A percentile compares a stretch with the other conserved stretches of the same genome.
These are phyloP conservation scores for Sarcophaga peregrina DNA, from an alignment of 1,140 invertebrate species.

Conservation along the genomic window DNA sequence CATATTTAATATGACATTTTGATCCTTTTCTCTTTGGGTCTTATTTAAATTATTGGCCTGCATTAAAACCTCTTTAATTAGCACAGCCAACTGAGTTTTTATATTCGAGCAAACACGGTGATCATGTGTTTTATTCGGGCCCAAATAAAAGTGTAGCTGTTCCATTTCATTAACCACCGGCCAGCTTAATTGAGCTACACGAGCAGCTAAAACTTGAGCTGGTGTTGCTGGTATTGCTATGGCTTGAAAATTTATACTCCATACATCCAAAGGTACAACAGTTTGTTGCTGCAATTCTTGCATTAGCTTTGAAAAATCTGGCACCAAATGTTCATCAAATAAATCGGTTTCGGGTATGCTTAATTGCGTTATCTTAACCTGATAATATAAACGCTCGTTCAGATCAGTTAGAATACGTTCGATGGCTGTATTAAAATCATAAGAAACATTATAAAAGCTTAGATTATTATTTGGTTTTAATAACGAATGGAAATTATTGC, in stretches of 20 bases:
- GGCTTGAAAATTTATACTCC: constrained; percentile 12
- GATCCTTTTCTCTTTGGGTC: not conserved
- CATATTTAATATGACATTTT: constrained; percentile 48
- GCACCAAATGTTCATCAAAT: constrained; percentile 55
- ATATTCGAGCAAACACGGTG: not conserved
- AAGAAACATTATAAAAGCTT: not conserved
- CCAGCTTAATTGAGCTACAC: constrained; percentile 56
- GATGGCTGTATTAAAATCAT: constrained; percentile 37
- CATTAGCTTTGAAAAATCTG: constrained; percentile 56
- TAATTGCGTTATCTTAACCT: constrained; percentile 60
- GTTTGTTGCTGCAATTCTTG: constrained; percentile 46
- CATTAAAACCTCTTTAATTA: constrained; percentile 51
- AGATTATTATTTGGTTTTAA: constrained; percentile 30
- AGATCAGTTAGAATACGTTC: constrained; percentile 54
- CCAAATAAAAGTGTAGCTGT: constrained; percentile 45
- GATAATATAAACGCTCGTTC: constrained; percentile 51
- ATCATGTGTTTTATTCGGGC: constrained; percentile 30
- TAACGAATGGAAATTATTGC: not conserved
- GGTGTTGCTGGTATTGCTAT: constrained; percentile 54
- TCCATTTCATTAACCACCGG: constrained; percentile 50
- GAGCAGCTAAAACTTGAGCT: constrained; percentile 54
- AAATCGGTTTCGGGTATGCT: constrained; percentile 62
- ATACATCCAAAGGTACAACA: constrained; percentile 8
- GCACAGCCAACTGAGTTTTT: constrained; percentile 44
- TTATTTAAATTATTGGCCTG: constrained; percentile 49